These are phyloP conservation scores for Zapus hudsonius DNA, from an alignment of 2,113 vertebrate genomes.

Conservation along the genomic window DNA sequence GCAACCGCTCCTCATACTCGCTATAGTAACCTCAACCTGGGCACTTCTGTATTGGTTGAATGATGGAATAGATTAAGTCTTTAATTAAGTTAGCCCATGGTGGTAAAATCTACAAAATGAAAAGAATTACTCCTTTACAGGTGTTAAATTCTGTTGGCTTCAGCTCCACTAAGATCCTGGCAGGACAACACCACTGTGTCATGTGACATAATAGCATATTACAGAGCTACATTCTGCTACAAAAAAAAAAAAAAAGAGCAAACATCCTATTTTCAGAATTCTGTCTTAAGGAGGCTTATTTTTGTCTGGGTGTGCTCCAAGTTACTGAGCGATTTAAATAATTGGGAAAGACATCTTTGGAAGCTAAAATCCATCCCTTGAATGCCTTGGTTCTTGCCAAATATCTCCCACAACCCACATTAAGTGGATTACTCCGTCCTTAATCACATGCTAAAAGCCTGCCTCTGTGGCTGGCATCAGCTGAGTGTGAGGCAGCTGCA, in stretches of 20 bases:
- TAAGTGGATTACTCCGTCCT: slow-evolving; percentile 67
- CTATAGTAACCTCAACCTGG: not conserved
- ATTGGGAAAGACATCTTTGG: slow-evolving; percentile 73
- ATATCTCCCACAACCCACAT: slow-evolving; percentile 72
- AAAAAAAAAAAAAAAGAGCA: slow-evolving; percentile 9
- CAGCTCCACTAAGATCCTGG: not conserved
- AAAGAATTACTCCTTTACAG: slow-evolving; percentile 21
- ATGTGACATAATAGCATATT: not conserved
- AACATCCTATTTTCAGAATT: slow-evolving; percentile 4
- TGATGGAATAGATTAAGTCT: slow-evolving; percentile 26
- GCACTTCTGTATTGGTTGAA: not conserved
- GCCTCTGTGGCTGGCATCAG: slow-evolving; percentile 65
- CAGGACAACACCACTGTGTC: not conserved
- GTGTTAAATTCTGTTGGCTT: not conserved
- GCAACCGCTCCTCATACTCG: not conserved
- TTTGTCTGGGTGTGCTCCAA: slow-evolving; percentile 56
- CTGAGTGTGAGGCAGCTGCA: slow-evolving; percentile 51
- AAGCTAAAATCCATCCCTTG: slow-evolving; percentile 66
- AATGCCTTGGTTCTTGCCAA: slow-evolving; percentile 65
- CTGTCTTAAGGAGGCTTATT: slow-evolving; percentile 47
- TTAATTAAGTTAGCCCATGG: slow-evolving; percentile 50
- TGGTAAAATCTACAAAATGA: slow-evolving; percentile 38
- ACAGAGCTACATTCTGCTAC: not conserved
- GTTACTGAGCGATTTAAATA: slow-evolving; percentile 56
- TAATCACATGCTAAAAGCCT: slow-evolving; percentile 72